phyloP scores from a whole-genome alignment of 2,797 vertebrate species.

The Poecilia gillii region DNA sequence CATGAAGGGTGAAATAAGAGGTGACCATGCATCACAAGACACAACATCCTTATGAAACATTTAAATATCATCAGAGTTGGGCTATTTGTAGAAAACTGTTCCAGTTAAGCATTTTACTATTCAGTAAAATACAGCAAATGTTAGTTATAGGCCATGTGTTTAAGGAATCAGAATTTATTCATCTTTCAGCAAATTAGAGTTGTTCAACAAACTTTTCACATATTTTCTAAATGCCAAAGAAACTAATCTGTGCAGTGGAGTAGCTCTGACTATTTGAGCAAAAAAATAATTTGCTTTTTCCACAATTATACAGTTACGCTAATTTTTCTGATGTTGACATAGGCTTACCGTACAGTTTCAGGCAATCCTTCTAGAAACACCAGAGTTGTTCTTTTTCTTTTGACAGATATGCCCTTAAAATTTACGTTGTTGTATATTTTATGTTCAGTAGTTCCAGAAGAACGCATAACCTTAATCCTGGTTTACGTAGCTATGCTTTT shows the following conservation, averaged over 20 bases:
- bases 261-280: neutral
- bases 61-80: neutral
- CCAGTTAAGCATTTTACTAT: neutral
- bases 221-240: neutral
- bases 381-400: neutral
- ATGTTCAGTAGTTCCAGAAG: neutral
- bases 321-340: neutral
- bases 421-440: neutral
- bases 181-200: neutral
- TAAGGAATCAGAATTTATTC: neutral
- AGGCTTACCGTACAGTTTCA: neutral
- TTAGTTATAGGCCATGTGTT: neutral
- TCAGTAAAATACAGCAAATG: neutral
- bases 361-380: neutral
- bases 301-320: neutral
- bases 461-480: neutral
- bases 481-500: neutral
- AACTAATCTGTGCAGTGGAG: neutral
- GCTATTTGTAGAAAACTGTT: neutral
- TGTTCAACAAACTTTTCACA: neutral
- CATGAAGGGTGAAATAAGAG: neutral
- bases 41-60: slow-evolving; percentile 1
- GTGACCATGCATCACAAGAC: neutral
- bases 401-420: neutral
- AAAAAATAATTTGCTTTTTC: neutral